phyloP scores from a whole-genome alignment of 2,888 invertebrate genomes.

The Sclerodermus sp. region DNA sequence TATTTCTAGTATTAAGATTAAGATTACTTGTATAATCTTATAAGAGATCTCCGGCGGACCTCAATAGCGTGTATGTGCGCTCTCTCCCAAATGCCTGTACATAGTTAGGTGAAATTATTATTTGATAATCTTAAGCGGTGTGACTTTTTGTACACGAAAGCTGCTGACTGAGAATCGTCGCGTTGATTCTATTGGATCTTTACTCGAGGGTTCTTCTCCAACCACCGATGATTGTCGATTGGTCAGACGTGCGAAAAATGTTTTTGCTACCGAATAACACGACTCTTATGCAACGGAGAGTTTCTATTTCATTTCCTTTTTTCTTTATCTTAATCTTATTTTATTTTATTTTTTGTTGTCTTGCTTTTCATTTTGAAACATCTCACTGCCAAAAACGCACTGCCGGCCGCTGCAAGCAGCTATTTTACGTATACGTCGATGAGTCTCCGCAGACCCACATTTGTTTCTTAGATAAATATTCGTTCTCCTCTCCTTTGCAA shows the following conservation, averaged over 20 bases:
- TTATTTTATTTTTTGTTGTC: too few relatives aligned
- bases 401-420: constrained; percentile 13
- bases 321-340: too few relatives aligned
- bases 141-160: neutral
- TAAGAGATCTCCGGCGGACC: constrained; percentile 30
- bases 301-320: too few relatives aligned
- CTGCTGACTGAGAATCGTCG: too few relatives aligned
- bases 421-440: neutral
- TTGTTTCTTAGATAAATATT: neutral
- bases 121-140: constrained; percentile 1
- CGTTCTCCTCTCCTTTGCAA: neutral
- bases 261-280: neutral
- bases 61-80: neutral
- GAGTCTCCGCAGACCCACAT: neutral
- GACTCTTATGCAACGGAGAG: neutral
- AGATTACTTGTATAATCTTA: constrained; percentile 27
- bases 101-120: constrained; percentile 35
- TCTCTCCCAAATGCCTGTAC: constrained; percentile 19
- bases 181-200: too few relatives aligned
- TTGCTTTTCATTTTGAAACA: constrained; percentile 19
- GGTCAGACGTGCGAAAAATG: neutral
- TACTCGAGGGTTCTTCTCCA: too few relatives aligned
- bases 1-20: constrained; percentile 30
- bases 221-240: neutral
- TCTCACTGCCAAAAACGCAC: constrained; percentile 35